A percentile compares a stretch with the other conserved stretches of the same genome.
phyloP scores from a whole-genome alignment of 1,140 invertebrate species.

The Dendroctonus valens region DNA sequence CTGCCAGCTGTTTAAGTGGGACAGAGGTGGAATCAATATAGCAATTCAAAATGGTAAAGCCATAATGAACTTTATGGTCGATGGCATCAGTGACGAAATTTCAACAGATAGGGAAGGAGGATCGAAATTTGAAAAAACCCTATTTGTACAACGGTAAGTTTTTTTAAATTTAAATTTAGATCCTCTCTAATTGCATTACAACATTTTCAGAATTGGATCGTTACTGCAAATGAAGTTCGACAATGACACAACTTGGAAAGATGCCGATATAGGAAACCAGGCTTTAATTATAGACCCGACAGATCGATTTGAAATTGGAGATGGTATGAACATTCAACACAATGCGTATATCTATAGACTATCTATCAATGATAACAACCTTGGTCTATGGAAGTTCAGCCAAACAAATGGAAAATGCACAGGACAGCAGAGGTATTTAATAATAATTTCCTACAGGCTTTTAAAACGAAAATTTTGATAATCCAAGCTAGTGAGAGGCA shows the following conservation, averaged over 20 bases:
- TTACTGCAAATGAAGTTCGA: conserved; percentile 33
- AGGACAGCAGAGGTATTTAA: conserved; percentile 69
- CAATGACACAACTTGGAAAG: conserved; percentile 18
- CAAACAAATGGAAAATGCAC: conserved; percentile 65
- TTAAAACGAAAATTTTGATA: background rate
- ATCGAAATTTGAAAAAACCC: conserved; percentile 22
- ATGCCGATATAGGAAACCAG: conserved; percentile 19
- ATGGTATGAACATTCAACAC: conserved; percentile 3
- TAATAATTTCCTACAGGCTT: background rate
- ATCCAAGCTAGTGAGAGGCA: too few relatives aligned
- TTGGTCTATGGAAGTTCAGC: conserved; percentile 88
- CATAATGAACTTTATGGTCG: conserved; percentile 5
- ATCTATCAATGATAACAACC: conserved; percentile 66
- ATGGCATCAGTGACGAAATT: conserved; percentile 15
- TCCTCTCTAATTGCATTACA: background rate
- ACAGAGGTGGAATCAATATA: conserved; percentile 11
- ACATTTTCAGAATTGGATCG: conserved; percentile 31
- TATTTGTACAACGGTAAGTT: conserved; percentile 30
- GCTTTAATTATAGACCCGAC: conserved; percentile 27
- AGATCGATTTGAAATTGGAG: conserved; percentile 36
- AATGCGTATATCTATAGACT: conserved; percentile 43
- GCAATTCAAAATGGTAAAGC: conserved; percentile 20
- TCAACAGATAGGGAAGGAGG: conserved; percentile 13
- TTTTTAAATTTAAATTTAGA: background rate
- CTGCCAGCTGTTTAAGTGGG: conserved; percentile 36